Base-by-base conservation (phyloP, 2,797 vertebrate genomes). In the Liparis tanakae region DNA sequence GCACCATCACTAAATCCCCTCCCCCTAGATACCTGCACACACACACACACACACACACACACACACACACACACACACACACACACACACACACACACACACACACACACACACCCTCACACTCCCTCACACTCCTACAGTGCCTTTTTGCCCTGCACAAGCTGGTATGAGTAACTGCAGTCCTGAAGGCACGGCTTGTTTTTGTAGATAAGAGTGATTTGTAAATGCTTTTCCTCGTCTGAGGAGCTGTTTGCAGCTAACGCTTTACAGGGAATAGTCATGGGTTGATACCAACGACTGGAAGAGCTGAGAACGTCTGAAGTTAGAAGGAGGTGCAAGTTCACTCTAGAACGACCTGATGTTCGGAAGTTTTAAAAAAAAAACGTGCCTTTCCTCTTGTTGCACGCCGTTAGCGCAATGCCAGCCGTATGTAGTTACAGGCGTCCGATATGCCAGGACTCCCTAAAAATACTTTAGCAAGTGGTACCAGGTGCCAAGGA, bases 391-490 rank as follows among this genome's bases (percentile, higher is more conserved):
- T 56, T 75, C 34, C 15, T 71, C 57, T 66, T 59, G 41, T 70
- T 75, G 14, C 41, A 60, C 56, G 54, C 57, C 41, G 43, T 67
- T 76, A 46, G 22, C 60, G 58, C 71, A 61, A 33, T 55, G 20
- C 36, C 59, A 54, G 22, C 65, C 15, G 43, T 22, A 55, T 13
- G 43, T 22, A 55, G 67, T 44, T 33, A 44, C 58, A 70, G 50
- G 25, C 76, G 55, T 58, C 56, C 50, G 51, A 41, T 41, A 76
- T 77, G 58, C 48, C 55, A 76, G 17, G 66, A 83, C 73, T 79
- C 73, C 78, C 76, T 64, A 72, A 85, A 84, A 78, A 79, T 79
- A 80, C 69, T 81, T 71, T 33, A 75, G 65, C 46, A 64, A 80
- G 72, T 62, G 54, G 78, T 79, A 80, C 77, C 79, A 73, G 85